Evolutionary conservation across 1,140 invertebrate genomes (phyloP).

Genomic region (Chionoecetes opilio): DNA sequence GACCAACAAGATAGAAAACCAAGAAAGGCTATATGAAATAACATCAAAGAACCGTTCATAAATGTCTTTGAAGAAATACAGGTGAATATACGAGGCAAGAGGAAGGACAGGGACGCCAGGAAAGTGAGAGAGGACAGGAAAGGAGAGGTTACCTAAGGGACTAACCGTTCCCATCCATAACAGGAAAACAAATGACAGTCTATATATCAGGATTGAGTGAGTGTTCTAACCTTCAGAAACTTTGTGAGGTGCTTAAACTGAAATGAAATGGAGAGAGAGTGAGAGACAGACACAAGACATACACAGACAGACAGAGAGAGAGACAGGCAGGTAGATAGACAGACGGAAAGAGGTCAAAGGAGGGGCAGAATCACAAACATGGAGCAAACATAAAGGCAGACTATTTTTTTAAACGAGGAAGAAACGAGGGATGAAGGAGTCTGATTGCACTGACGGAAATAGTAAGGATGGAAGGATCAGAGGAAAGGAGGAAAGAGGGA

Average conservation of each 20-base stretch:
- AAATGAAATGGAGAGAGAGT: neutral
- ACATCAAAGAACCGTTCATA: no score
- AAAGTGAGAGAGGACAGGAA: neutral
- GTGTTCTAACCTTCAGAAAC: neutral
- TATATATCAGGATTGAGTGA: slow-evolving; percentile 9
- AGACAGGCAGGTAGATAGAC: neutral
- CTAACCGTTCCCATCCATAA: neutral
- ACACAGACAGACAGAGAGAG: neutral
- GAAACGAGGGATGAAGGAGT: neutral
- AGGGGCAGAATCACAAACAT: neutral
- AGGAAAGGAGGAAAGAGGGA: slow-evolving; percentile 3
- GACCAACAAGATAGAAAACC: no score
- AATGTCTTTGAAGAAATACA: no score
- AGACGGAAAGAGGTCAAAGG: neutral
- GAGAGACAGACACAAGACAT: neutral
- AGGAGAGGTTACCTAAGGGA: neutral
- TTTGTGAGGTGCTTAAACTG: neutral
- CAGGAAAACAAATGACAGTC: slow-evolving; percentile 17
- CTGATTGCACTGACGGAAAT: slow-evolving; percentile 7
- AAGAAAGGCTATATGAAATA: no score
- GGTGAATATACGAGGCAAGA: neutral
- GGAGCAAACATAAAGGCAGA: neutral
- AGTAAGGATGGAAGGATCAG: neutral
- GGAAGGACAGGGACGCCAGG: neutral
- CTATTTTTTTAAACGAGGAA: neutral